Evolutionary conservation across 2,888 invertebrate genomes (phyloP).

Genomic region (Scaptomyza parva): DNA sequence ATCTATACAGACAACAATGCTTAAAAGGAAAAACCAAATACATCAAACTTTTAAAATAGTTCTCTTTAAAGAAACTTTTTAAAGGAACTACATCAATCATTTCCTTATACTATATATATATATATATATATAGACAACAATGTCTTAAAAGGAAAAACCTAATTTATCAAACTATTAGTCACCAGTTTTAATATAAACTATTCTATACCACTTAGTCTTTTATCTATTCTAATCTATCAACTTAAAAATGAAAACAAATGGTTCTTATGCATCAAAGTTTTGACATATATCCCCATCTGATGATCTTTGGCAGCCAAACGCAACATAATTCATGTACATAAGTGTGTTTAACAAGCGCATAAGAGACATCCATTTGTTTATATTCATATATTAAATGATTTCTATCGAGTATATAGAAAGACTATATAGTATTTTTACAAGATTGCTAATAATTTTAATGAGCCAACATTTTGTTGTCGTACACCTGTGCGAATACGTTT

Average conservation of each 20-base stretch:
- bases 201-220: neutral
- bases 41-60: too few species aligned
- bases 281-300: slow-evolving; percentile 12
- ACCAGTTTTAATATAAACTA: neutral
- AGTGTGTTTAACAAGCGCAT: slow-evolving; percentile 62
- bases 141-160: neutral
- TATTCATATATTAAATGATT: neutral
- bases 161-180: neutral
- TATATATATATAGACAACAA: too few species aligned
- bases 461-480: slow-evolving; percentile 65
- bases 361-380: slow-evolving; percentile 26
- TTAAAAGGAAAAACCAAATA: too few species aligned
- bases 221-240: neutral
- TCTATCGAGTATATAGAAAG: neutral
- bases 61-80: too few species aligned
- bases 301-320: slow-evolving; percentile 37
- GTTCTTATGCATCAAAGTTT: neutral
- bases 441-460: slow-evolving; percentile 74
- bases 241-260: neutral
- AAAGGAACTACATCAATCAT: too few species aligned
- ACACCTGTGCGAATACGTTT: slow-evolving; percentile 76
- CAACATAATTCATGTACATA: slow-evolving; percentile 22
- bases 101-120: too few species aligned
- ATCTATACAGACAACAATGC: too few species aligned
- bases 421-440: slow-evolving; percentile 40